Percentiles rank a stretch among this genome's conserved stretches.
Evolutionary conservation across 2,888 invertebrate genomes (phyloP).

Genomic region (Euphydryas editha): DNA sequence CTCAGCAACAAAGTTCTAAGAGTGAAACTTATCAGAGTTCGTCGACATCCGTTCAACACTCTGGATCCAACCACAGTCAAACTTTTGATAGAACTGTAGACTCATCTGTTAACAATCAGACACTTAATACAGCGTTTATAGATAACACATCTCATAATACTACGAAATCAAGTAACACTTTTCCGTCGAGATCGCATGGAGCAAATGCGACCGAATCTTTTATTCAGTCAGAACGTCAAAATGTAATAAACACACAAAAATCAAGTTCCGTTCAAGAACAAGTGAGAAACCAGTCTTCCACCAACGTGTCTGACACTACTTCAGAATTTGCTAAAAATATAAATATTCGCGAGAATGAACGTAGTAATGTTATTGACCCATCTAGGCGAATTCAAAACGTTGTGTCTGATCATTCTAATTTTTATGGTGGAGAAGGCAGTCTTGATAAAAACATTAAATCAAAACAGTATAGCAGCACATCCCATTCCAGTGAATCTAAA

Average conservation of each 20-base stretch:
- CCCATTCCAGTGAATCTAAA: conserved; percentile 77
- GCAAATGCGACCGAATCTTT: conserved; percentile 71
- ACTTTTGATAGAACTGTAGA: conserved; percentile 69
- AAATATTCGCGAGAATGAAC: conserved; percentile 64
- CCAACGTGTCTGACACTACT: conserved; percentile 39
- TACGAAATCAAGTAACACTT: conserved; percentile 55
- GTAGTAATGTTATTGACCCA: conserved; percentile 58
- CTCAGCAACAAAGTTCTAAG: conserved; percentile 73
- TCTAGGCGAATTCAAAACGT: conserved; percentile 59
- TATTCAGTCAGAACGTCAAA: conserved; percentile 73
- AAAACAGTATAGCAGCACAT: conserved; percentile 70
- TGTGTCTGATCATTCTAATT: conserved; percentile 66
- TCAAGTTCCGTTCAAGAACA: conserved; percentile 46
- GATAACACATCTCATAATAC: conserved; percentile 58
- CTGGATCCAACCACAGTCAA: conserved; percentile 69
- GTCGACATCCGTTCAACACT: conserved; percentile 70
- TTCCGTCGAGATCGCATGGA: conserved; percentile 63
- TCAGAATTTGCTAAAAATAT: conserved; percentile 56
- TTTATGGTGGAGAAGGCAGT: conserved; percentile 70
- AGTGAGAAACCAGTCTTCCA: conserved; percentile 41
- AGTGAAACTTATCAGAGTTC: conserved; percentile 74
- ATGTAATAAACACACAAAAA: conserved; percentile 59
- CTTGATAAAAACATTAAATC: conserved; percentile 64
- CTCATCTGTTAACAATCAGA: conserved; percentile 67
- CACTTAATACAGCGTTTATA: conserved; percentile 75